Conservation (phyloP, 2,113 vertebrate species). For the Podocnemis expansa region DNA sequence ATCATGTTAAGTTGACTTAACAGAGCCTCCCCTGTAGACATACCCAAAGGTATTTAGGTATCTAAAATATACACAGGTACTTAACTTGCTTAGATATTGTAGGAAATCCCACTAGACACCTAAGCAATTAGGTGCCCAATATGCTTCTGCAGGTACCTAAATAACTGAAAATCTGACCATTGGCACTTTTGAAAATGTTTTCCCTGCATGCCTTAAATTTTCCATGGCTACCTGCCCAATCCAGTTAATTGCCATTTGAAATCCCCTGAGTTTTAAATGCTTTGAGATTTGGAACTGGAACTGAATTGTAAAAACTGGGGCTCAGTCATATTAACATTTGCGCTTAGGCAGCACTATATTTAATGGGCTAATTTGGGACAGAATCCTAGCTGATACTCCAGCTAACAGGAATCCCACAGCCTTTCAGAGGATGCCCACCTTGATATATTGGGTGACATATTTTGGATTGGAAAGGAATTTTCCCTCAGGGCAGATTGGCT, state of each 20-base stretch:
- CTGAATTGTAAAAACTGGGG: background rate
- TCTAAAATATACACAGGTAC: background rate
- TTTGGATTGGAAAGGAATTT: too few species aligned
- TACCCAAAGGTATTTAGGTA: background rate
- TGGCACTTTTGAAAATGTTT: background rate
- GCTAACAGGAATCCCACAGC: rapidly evolving
- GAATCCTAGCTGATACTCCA: background rate
- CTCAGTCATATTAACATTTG: background rate
- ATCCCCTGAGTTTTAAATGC: background rate
- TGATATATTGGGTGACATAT: too few species aligned
- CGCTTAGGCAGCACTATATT: background rate
- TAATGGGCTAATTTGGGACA: background rate
- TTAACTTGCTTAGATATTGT: background rate
- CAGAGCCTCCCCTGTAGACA: too few species aligned
- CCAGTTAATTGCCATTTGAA: background rate
- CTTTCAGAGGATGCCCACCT: background rate
- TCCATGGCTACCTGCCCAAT: background rate
- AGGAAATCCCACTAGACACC: background rate
- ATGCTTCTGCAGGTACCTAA: background rate
- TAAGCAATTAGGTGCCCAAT: background rate
- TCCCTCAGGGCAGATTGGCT: too few species aligned
- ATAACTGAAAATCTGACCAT: background rate
- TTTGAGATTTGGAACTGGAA: background rate
- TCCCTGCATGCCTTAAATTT: background rate
- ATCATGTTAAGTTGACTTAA: too few species aligned